Conservation (phyloP, 2,113 vertebrate species). For the Eurypyga helias region DNA sequence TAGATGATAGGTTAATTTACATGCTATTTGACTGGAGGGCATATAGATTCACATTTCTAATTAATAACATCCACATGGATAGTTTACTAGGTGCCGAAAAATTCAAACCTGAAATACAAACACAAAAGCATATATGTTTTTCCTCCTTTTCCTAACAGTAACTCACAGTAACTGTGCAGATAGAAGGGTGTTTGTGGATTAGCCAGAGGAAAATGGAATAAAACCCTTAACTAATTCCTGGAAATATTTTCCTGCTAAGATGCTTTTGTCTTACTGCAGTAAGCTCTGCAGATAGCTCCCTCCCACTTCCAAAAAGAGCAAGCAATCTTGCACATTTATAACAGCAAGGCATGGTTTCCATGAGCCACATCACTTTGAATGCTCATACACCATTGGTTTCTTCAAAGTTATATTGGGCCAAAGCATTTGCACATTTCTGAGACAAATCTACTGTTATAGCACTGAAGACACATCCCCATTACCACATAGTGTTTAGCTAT, state of each 20-base stretch:
- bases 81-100: background rate
- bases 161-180: background rate
- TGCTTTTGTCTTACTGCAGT: background rate
- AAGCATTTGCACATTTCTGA: background rate
- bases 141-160: background rate
- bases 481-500: constrained; percentile 12
- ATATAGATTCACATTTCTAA: background rate
- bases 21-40: background rate
- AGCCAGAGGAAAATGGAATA: background rate
- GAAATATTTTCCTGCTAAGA: background rate
- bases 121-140: background rate
- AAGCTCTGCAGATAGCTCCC: background rate
- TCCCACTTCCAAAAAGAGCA: constrained; percentile 1
- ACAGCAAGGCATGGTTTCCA: background rate
- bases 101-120: background rate
- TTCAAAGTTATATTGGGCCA: constrained; percentile 10
- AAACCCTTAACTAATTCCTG: background rate
- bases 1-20: background rate
- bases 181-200: background rate
- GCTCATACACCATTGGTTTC: background rate
- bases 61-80: background rate
- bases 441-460: constrained; percentile 12
- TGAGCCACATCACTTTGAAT: background rate
- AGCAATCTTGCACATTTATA: background rate
- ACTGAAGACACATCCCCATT: background rate